phyloP scores from a whole-genome alignment of 1,140 invertebrate genomes.

The Trichonephila inaurata region DNA sequence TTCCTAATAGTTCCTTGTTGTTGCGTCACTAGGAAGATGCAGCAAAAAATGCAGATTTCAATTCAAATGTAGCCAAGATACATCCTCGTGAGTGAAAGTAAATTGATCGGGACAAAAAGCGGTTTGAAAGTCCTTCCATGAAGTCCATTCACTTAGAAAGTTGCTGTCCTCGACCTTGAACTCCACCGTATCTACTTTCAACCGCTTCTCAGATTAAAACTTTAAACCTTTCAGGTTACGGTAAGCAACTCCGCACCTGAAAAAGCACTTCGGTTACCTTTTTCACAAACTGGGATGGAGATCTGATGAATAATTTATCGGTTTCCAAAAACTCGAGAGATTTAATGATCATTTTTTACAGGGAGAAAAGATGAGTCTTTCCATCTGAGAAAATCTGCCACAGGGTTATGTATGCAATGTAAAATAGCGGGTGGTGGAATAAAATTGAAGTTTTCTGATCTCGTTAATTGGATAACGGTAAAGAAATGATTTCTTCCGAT shows the following conservation, averaged over 20 bases:
- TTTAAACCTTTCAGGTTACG: slow-evolving; percentile 4
- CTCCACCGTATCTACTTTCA: slow-evolving; percentile 15
- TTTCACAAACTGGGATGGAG: not conserved
- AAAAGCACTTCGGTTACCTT: not conserved
- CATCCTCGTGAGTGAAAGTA: not conserved
- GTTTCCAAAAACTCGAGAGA: not conserved
- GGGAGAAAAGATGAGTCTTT: too few relatives aligned
- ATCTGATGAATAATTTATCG: not conserved
- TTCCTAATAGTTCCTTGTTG: not conserved
- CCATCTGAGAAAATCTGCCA: too few relatives aligned
- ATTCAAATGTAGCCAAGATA: not conserved
- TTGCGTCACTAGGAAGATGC: not conserved
- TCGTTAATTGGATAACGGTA: too few relatives aligned
- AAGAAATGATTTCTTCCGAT: too few relatives aligned
- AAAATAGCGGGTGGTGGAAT: too few relatives aligned
- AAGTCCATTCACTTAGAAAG: slow-evolving; percentile 62
- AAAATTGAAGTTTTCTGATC: too few relatives aligned
- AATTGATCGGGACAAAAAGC: slow-evolving; percentile 16
- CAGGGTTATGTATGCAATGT: too few relatives aligned
- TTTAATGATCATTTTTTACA: not conserved
- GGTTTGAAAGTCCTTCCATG: slow-evolving; percentile 65
- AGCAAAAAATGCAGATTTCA: not conserved
- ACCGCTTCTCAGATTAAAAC: slow-evolving; percentile 11
- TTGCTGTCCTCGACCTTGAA: slow-evolving; percentile 60
- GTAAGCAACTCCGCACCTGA: not conserved